Evolutionary conservation across 2,888 invertebrate species (phyloP), one percentile per base, ranked within the genome.

Genomic region (Drosophila flavopinicola): DNA sequence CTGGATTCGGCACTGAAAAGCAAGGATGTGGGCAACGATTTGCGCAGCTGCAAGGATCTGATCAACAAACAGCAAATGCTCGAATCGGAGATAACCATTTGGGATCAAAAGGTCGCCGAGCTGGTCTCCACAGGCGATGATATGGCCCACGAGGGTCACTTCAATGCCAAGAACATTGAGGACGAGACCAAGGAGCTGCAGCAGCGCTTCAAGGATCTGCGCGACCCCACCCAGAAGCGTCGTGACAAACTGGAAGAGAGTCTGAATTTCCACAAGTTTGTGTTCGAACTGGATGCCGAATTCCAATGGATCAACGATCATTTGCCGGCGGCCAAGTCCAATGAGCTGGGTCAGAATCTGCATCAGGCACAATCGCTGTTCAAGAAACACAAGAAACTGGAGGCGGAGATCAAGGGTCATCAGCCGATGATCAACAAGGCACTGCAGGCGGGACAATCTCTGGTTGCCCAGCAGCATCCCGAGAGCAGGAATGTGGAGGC

Each of bases 261-360:
- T 10, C 91, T 96, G 9, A 93, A 95, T 58, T 92, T 89, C 59
- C 98, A 99, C 91, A 97, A 98, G 90, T 98, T 98, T 91, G 95
- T 95, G 1, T 98, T 98, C 84, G 98, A 98, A 88, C 93, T 98
- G 41, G 96, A 97, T 42, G 95, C 96, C 1, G 99, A 99, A 90
- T 92, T 97, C 80, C 97, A 97, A 88, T 99, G 99, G 99, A 96
- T 99, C 71, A 94, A 95, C 32, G 99, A 99, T 90, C 96, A 98
- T 64, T 90, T 95, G 73, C 96, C 96, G 0, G 93, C 95, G 0
- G 98, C 97, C 0, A 93, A 94, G 0, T 95, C 96, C 0, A 94
- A 94, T 10, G 93, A 93, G 24, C 92, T 95, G 20, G 97, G 98
- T 0, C 94, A 95, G 51, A 98, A 96, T 91, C 92, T 99, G 33